Percentiles rank a stretch among this genome's conserved stretches.
phyloP scores from a whole-genome alignment of 1,140 invertebrate species.

The Bombus affinis region DNA sequence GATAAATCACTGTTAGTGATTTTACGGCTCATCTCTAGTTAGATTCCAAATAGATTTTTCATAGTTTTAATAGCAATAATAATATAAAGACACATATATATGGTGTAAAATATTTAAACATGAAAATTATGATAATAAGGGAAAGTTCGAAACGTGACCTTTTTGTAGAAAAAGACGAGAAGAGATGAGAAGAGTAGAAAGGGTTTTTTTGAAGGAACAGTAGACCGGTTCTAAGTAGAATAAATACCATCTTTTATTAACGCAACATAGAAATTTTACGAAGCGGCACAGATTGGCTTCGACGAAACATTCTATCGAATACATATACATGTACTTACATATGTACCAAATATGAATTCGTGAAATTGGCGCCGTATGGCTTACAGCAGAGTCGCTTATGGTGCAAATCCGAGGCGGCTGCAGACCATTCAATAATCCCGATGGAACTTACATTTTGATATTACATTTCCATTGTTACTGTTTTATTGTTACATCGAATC shows the following conservation, averaged over 20 bases:
- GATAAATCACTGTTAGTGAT: too few species aligned
- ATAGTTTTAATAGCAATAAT: too few species aligned
- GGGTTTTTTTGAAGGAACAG: neutral
- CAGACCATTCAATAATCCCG: slow-evolving; percentile 3
- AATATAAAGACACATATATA: too few species aligned
- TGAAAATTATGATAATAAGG: too few species aligned
- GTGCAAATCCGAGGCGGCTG: slow-evolving; percentile 4
- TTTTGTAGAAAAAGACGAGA: neutral
- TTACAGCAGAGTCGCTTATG: slow-evolving; percentile 2
- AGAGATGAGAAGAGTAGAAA: neutral
- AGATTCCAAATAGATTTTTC: too few species aligned
- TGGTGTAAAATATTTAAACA: too few species aligned
- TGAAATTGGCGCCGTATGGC: slow-evolving; percentile 4
- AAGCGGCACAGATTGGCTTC: neutral
- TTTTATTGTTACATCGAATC: neutral
- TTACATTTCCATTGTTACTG: neutral
- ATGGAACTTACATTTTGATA: slow-evolving; percentile 3
- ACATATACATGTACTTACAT: neutral
- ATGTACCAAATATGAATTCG: neutral
- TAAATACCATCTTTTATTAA: neutral
- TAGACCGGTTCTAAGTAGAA: neutral
- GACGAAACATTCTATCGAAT: neutral
- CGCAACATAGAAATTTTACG: neutral
- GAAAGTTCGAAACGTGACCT: too few species aligned
- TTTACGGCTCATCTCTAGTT: too few species aligned